Evolutionary conservation across 2,113 vertebrate species (phyloP).

Genomic region (Thermophis baileyi): DNA sequence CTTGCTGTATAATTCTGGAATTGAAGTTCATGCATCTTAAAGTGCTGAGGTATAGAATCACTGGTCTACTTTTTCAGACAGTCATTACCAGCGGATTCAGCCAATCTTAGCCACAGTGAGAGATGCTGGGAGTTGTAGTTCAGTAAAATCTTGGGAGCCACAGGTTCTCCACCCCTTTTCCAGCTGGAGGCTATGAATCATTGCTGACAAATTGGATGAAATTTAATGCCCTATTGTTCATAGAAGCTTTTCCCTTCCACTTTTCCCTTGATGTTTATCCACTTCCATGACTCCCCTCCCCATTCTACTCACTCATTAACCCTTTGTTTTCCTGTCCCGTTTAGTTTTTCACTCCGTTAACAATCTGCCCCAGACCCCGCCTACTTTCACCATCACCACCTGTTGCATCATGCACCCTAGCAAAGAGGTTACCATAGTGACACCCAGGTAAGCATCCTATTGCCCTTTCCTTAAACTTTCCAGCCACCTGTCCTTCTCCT

Average conservation of each 20-base stretch:
- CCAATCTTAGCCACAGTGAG: not conserved
- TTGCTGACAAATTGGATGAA: not conserved
- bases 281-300: not conserved
- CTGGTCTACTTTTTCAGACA: not conserved
- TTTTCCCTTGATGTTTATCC: not conserved
- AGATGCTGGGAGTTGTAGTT: not conserved
- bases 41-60: not conserved
- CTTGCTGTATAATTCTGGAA: not conserved
- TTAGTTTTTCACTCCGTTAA: slow-evolving; percentile 76
- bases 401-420: slow-evolving; percentile 77
- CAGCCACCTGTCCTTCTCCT: not conserved
- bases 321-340: slow-evolving; percentile 62
- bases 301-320: slow-evolving; percentile 20
- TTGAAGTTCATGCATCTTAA: not conserved
- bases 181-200: not conserved
- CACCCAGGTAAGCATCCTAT: slow-evolving; percentile 71
- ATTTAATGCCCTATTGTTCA: not conserved
- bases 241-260: not conserved
- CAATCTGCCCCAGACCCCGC: slow-evolving; percentile 76
- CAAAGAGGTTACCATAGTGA: slow-evolving; percentile 69
- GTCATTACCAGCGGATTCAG: not conserved
- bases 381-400: slow-evolving; percentile 81
- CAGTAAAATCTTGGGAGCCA: not conserved
- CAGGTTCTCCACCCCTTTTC: not conserved
- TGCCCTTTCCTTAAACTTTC: slow-evolving; percentile 4